These are phyloP conservation scores for Eledona agricola DNA, from an alignment of 2,888 invertebrate species.

Conservation along the genomic window DNA sequence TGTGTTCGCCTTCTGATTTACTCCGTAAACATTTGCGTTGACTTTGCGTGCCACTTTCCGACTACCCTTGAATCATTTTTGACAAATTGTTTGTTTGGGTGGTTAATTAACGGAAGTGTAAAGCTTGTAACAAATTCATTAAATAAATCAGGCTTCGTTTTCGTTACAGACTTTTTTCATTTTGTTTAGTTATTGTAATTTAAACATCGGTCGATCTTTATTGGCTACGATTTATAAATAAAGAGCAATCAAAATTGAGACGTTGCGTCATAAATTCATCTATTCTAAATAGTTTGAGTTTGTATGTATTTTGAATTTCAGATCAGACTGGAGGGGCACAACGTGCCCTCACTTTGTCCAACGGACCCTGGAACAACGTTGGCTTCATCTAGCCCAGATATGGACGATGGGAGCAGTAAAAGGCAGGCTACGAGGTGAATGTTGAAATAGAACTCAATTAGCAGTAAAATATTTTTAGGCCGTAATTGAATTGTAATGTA, in stretches of 20 bases:
- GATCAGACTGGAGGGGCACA: constrained; percentile 57
- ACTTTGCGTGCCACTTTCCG: constrained; percentile 1
- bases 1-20: constrained; percentile 13
- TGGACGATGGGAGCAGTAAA: constrained; percentile 79
- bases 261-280: constrained; percentile 29
- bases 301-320: constrained; percentile 37
- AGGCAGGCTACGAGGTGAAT: constrained; percentile 73
- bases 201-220: constrained; percentile 10
- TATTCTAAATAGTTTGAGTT: constrained; percentile 17
- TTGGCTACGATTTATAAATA: constrained; percentile 33
- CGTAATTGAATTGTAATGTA: constrained; percentile 14
- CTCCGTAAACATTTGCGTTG: constrained; percentile 16
- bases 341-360: constrained; percentile 51
- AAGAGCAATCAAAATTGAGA: constrained; percentile 31
- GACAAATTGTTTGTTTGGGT: constrained; percentile 19
- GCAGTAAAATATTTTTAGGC: constrained; percentile 9
- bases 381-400: constrained; percentile 66
- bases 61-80: constrained; percentile 14
- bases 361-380: constrained; percentile 49
- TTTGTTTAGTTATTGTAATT: constrained; percentile 21
- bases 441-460: constrained; percentile 5
- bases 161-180: constrained; percentile 7
- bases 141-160: background rate
- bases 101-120: constrained; percentile 32
- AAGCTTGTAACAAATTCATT: constrained; percentile 1